Evolutionary conservation across 2,888 invertebrate genomes (phyloP).

Genomic region (Drosophila kuntzei): DNA sequence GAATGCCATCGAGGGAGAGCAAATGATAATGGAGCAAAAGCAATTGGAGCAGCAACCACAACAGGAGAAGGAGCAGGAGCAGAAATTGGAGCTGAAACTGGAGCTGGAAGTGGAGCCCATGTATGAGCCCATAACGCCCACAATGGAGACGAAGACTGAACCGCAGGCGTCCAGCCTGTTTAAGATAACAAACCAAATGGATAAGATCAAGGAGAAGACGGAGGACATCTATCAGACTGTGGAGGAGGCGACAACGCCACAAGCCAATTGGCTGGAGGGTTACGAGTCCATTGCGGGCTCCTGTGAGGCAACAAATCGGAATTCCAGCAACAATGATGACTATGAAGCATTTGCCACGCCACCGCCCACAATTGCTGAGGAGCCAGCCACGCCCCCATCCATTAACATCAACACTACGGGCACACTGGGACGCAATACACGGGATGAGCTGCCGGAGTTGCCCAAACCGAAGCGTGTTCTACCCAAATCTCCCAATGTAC

Average conservation of each 20-base stretch:
- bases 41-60: slow-evolving; percentile 34
- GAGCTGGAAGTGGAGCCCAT: slow-evolving; percentile 48
- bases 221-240: slow-evolving; percentile 84
- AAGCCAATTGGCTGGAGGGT: slow-evolving; percentile 72
- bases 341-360: slow-evolving; percentile 83
- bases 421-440: slow-evolving; percentile 78
- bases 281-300: slow-evolving; percentile 83
- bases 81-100: slow-evolving; percentile 7
- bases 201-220: slow-evolving; percentile 12
- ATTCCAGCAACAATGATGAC: slow-evolving; percentile 68
- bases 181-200: slow-evolving; percentile 38
- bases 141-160: slow-evolving; percentile 71
- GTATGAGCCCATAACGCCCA: slow-evolving; percentile 79
- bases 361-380: slow-evolving; percentile 32
- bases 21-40: slow-evolving; percentile 74
- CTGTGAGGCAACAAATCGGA: slow-evolving; percentile 36
- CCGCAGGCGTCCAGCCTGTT: slow-evolving; percentile 65
- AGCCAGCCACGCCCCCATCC: slow-evolving; percentile 21
- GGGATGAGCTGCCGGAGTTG: slow-evolving; percentile 79
- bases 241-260: slow-evolving; percentile 70
- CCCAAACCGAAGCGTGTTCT: slow-evolving; percentile 83
- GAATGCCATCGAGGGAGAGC: slow-evolving; percentile 82
- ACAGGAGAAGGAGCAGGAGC: not conserved
- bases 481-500: slow-evolving; percentile 67
- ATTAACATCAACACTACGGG: slow-evolving; percentile 60